Evolutionary conservation across 2,888 invertebrate species (phyloP), one percentile per base, ranked within the genome.

Genomic region (Pyralis farinalis): DNA sequence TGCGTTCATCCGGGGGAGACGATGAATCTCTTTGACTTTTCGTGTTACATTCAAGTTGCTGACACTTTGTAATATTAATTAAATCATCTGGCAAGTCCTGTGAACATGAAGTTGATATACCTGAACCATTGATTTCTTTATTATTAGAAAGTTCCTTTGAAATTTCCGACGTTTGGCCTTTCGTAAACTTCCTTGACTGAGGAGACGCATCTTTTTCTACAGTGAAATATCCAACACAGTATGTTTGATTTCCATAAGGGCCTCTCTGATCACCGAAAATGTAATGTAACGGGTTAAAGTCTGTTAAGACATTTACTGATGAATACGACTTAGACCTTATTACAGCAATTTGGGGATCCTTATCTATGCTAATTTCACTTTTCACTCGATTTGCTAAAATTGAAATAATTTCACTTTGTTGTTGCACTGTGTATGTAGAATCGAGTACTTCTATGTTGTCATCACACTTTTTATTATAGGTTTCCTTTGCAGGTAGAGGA

Each of bases 171-270:
- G 7, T n/a, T 25, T 25, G 3, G 25, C n/a, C 25, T 25, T 8
- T 25, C 7, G 16, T 4, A 7, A 7, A 25, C 25, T n/a, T 32
- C 33, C 12, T 8, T 7, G 16, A 40, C 10, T 36, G 38, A 37
- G 52, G 51, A 2, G 48, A 42, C 1, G 58, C 53, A 38, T 70
- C 62, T 29, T 67, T 73, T 51, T 75, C 62, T 22, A 85, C 74
- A 16, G 77, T 81, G 52, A 75, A 78, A 58, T 84, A 87, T 25
- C 69, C 69, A 1, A 86, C 81, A 47, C 60, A 79, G 47, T 80
- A 83, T 8, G 77, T 63, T 50, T 63, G 56, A 40, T 74, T 74
- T 2, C 64, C 61, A 41, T 62, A 66, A 7, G 58, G 51, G 7
- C 56, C 62, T 12, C 44, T 49, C 7, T 43, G 49, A 29, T 68